phyloP scores from a whole-genome alignment of 1,140 invertebrate species.

The Sycobia sp. region DNA sequence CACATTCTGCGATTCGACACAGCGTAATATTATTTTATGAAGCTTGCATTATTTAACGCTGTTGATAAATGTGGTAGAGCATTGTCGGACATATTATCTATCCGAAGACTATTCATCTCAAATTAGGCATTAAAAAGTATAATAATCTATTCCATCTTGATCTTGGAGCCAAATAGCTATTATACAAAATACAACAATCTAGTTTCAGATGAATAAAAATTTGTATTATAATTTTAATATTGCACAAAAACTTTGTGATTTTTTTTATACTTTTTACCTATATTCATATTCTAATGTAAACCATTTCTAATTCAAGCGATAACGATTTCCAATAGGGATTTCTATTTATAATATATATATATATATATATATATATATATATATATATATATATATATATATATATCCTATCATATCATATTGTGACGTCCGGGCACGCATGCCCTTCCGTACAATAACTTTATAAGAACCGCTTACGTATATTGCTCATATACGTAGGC shows the following conservation, averaged over 20 bases:
- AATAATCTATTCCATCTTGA: neutral
- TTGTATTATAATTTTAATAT: neutral
- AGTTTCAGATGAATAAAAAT: neutral
- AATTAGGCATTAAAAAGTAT: neutral
- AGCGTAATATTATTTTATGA: conserved; percentile 38
- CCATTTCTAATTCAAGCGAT: neutral
- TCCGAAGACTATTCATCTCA: no score
- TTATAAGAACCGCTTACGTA: no score
- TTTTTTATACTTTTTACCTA: neutral
- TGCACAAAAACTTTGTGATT: neutral
- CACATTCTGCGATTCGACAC: conserved; percentile 45
- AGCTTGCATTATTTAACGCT: conserved; percentile 49
- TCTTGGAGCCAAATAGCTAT: neutral
- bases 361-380: neutral
- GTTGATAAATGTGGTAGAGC: conserved; percentile 49
- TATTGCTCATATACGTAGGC: no score
- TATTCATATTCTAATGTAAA: neutral
- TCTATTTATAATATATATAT: neutral
- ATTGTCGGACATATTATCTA: no score
- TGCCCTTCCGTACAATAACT: no score
- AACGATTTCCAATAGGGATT: neutral
- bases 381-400: neutral
- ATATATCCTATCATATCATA: no score
- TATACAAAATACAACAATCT: neutral
- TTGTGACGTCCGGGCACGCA: no score